Evolutionary conservation across 2,797 vertebrate genomes (phyloP), one percentile per base, ranked within the genome.

Genomic region (Rhinophrynus dorsalis): DNA sequence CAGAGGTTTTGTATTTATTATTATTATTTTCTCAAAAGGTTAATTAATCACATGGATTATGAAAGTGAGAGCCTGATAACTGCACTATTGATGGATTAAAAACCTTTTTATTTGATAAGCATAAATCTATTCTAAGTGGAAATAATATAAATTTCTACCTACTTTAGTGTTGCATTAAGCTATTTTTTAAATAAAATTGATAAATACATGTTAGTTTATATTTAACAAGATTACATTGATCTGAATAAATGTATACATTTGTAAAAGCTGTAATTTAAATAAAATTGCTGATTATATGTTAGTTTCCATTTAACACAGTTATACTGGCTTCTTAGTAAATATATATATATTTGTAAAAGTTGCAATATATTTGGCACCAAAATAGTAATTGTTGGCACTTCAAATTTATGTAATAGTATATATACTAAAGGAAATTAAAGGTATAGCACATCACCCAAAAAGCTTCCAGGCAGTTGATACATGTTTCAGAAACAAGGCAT

Each of bases 261-360:
- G 18, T 51, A 4, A 6, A 3, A 30, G 15, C 63, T 20, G 66
- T 47, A 59, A 68, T 68, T 59, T 45, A 68, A 58, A 59, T 59
- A 59, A 68, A 68, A 59, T 44, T 38, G 55, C 55, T 58, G 55
- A 68, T 68, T 59, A 59, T 59, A 59, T 50, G 55, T 57, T 48
- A 37, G 64, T 57, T 67, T 67, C 45, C 52, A 67, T 47, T 57
- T 33, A 37, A 47, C 40, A 50, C 35, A 55, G 40, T 47, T 40
- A 59, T 20, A 51, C 44, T 57, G 23, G 27, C 66, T 38, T 9
- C 33, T 37, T 15, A 37, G 66, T n/a, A n/a, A n/a, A 32, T 65
- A 15, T 32, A 12, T 9, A 38, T 13, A 18, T 50, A 50, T 59
- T 68, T 51, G 18, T 51, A 4, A 6, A 3, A 30, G 15, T 40